Percentiles rank a stretch among this genome's conserved stretches.
Evolutionary conservation across 2,113 vertebrate species (phyloP).

Genomic region (Forbesichthys agassizii): DNA sequence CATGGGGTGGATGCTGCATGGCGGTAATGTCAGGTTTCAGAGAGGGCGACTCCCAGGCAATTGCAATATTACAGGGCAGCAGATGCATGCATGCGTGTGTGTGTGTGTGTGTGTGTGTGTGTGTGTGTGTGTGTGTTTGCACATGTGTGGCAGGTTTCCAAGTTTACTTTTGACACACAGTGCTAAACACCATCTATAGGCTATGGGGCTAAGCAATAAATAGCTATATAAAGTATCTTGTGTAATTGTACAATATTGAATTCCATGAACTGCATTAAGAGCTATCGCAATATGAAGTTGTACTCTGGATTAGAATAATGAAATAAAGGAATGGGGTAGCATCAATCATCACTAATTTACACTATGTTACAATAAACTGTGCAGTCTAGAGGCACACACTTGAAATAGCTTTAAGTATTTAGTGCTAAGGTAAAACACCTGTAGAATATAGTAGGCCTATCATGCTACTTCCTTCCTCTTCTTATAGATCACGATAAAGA

Average conservation of each 20-base stretch:
- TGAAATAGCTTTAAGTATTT: neutral
- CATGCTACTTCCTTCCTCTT: neutral
- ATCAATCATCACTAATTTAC: neutral
- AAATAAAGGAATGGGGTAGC: neutral
- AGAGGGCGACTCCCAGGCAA: slow-evolving; percentile 40
- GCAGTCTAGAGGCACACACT: neutral
- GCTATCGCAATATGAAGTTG: slow-evolving; percentile 27
- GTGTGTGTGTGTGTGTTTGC: slow-evolving; percentile 21
- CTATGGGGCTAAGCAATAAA: slow-evolving; percentile 63
- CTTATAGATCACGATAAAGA: neutral
- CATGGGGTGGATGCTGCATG: slow-evolving; percentile 29
- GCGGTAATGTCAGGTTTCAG: slow-evolving; percentile 51
- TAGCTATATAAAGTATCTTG: slow-evolving; percentile 14
- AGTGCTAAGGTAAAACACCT: neutral
- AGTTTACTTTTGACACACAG: slow-evolving; percentile 66
- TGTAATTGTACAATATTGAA: slow-evolving; percentile 41
- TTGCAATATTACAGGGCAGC: slow-evolving; percentile 56
- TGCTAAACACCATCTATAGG: slow-evolving; percentile 54
- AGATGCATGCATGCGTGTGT: slow-evolving; percentile 9
- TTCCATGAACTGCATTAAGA: slow-evolving; percentile 3
- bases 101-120: slow-evolving; percentile 9
- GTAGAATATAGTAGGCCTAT: neutral
- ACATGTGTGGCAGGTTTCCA: slow-evolving; percentile 39
- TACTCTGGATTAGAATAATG: slow-evolving; percentile 25
- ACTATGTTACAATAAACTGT: neutral